Percentiles rank a stretch among this genome's conserved stretches.
Evolutionary conservation across 1,140 invertebrate genomes (phyloP).

Genomic region (Platyura marginata): DNA sequence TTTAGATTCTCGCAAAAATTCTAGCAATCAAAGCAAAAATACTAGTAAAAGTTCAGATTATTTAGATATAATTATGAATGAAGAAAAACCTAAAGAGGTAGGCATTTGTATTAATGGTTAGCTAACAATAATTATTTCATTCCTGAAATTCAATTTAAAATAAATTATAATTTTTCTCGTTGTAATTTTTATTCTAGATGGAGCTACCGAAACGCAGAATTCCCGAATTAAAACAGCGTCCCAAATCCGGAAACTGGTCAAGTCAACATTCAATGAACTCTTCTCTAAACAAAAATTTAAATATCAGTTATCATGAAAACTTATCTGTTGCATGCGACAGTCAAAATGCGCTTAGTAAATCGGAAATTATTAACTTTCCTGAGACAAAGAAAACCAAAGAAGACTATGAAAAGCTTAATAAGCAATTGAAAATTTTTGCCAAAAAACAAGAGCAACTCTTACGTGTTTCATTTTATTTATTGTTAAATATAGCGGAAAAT

Average conservation of each 20-base stretch:
- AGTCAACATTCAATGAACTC: constrained; percentile 27
- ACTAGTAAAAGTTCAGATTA: constrained; percentile 20
- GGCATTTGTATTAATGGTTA: background rate
- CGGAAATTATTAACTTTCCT: constrained; percentile 6
- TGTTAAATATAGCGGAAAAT: constrained; percentile 92
- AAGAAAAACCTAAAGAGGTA: constrained; percentile 22
- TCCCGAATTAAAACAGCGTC: constrained; percentile 41
- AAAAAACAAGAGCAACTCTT: constrained; percentile 87
- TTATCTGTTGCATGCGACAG: constrained; percentile 26
- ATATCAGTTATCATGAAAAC: constrained; percentile 43
- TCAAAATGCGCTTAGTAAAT: constrained; percentile 5
- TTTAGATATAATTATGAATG: constrained; percentile 22
- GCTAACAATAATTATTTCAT: background rate
- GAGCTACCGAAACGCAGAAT: constrained; percentile 44
- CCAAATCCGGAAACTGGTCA: constrained; percentile 43
- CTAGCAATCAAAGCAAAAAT: constrained; percentile 19
- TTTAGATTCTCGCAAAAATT: constrained; percentile 45
- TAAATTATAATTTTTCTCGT: background rate
- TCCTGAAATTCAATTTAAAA: too few species aligned
- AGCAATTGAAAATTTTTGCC: constrained; percentile 59
- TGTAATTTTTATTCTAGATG: constrained; percentile 17
- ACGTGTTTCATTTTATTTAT: constrained; percentile 72
- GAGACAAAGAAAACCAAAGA: constrained; percentile 47
- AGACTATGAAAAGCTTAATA: constrained; percentile 62
- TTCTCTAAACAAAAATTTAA: constrained; percentile 26